Base-by-base conservation (phyloP, 2,888 invertebrate genomes). In the Noctuana brunneofusca region DNA sequence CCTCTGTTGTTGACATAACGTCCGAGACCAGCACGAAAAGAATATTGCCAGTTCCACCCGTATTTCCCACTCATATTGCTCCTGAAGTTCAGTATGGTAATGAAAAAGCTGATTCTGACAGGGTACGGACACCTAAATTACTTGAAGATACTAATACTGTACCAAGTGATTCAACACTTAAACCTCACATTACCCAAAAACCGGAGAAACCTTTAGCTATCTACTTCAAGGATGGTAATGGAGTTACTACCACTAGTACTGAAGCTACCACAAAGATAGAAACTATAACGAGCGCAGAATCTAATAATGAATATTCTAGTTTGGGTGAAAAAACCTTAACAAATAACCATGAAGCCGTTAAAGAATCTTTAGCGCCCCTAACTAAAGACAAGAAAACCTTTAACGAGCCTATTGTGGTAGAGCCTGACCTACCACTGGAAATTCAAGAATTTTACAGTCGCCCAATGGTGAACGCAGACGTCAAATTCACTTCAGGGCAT, bases 401-500 rank as follows among this genome's bases (percentile, higher is more conserved):
- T 18, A 57, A 32, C 8, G 58, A 46, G 5, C 63, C 63, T 24
- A 53, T 63, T 30, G 18, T 63, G 1, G 64, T 63, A 9, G 72
- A 73, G 32, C 71, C 72, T 0, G 71, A 73, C n/a, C 59, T 75
- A 16, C 75, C 79, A 1, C 67, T 74, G 56, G 82, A 83, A 65
- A 66, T 76, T 9, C 75, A 78, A 69, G 81, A 84, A 62, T 78
- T 70, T 68, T 80, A 80, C 56, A 69, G 63, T 9, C 76, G 68
- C 3, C 77, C 69, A 5, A 71, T 75, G 4, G 58, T 65, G 22
- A 75, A 72, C 27, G 65, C 69, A 6, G 76, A 82, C 38, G 69
- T 80, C 22, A 85, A 81, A 66, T 93, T 94, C 69, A 93, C 93
- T 4, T 93, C 94, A 46, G 93, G 93, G 43, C 94, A 94, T 79